Evolutionary conservation across 2,113 vertebrate species (phyloP), one percentile per base, ranked within the genome.

Genomic region (Hoplias malabaricus): DNA sequence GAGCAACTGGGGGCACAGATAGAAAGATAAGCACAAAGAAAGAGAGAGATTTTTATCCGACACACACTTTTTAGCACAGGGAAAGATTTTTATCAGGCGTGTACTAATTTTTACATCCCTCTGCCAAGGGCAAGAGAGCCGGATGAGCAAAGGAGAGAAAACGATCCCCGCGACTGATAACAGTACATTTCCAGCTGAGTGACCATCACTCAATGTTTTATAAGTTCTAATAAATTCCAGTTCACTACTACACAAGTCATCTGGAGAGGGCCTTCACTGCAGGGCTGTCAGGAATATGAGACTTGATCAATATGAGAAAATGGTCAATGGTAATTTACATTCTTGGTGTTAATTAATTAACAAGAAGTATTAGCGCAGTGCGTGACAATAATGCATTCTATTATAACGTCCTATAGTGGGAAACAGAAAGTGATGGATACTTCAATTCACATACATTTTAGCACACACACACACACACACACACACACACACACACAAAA

Each of bases 51-150:
- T 29, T 59, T 31, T 59, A 31, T 59, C n/a, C 6, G 53, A 25
- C 11, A 46, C 5, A 16, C 3, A 29, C 9, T 59, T 59, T 59
- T 59, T 14, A 29, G 56, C 42, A n/a, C 3, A 57, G 25, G 10
- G 31, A 34, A 10, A 36, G 5, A 63, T 63, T 36, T 36, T 63
- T 63, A 63, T 63, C 25, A 6, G 56, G 16, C 33, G 2, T 23
- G 11, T 13, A 63, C 31, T 25, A 42, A 73, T 50, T 74, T 65
- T 63, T 74, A 53, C 59, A 50, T 33, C 56, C 29, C 29, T 62
- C 57, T 65, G 1, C 42, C 42, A 63, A 74, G 59, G 43, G n/a
- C 27, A 54, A 46, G 57, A 46, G 11, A 21, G 38, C 56, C 46
- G 59, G 56, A 38, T 31, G 19, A 59, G n/a, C 8, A 3, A 23